Evolutionary conservation across 53 echinoderm and acorn worm genomes (phyloP), one percentile per base, ranked within the genome.

Genomic region (Actinopyga echinites): DNA sequence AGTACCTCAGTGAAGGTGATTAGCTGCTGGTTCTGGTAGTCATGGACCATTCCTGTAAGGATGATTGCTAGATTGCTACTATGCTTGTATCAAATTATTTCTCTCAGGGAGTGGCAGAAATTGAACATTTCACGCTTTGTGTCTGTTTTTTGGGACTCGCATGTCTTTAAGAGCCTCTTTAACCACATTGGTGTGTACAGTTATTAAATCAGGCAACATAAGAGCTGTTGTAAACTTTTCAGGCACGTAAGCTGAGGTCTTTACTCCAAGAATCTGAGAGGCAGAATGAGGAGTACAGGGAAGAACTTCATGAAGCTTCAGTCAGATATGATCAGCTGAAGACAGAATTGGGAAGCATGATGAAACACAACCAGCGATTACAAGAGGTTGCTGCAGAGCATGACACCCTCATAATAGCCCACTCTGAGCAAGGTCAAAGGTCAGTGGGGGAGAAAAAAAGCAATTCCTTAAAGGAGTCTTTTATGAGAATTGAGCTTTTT

Each of bases 201-300:
- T n/a, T n/a, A n/a, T n/a, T 49, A 49, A 49, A 15, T 6, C 17
- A 13, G 3, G 49, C 17, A 17, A 49, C 49, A 5, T 1, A 49
- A 15, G 0, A 3, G 0, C 40, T 17, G 13, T 17, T 49, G 13
- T 49, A 6, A 49, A 49, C 17, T 13, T 49, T 49, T 49, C 56
- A 95, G 95, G 95, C 95, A 19, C 82, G 93, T 20, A 91, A 95
- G 85, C 78, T 95, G 31, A 81, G 95, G 7, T 91, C 91, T 0
- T 63, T 95, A 78, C 89, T 95, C 25, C 91, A 95, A 58, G 91
- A 95, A 29, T 93, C 95, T 1, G 95, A 95, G 87, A 95, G 89
- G 75, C 37, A 91, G 37, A 95, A 86, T 35, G 95, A 95, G 77
- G 85, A 93, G 6, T 93, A 91, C 75, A 62, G 85, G 20, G 93